Evolutionary conservation across 2,888 invertebrate species (phyloP), one percentile per base, ranked within the genome.

Genomic region (Odontomyia ornata): DNA sequence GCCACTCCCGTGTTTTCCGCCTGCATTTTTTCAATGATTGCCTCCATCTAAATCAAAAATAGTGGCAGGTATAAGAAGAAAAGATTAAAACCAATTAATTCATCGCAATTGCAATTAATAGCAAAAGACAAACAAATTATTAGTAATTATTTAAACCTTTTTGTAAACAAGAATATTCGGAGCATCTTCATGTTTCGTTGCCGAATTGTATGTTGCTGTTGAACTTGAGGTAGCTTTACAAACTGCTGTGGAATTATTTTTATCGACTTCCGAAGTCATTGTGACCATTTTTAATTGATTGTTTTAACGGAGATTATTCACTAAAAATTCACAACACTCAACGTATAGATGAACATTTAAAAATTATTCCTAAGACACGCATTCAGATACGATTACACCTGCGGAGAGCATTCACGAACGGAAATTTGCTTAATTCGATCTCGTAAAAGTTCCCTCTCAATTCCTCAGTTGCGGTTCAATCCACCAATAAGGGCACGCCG

Each of bases 1-100:
- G 98, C 96, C 1, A 99, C 97, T 0, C 99, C 99, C 0, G 91
- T 91, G 77, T 89, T 90, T 87, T 98, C 98, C 83, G 97, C 96
- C 87, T 98, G 96, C 98, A 99, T 99, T 87, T 93, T 93, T 84
- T 97, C 97, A 30, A 99, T 92, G 60, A 98, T 94, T 18, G 92
- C 89, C 85, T 98, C 98, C 97, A 98, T 98, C 98, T 98, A 87
- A 4, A 89, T 21, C 62, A 27, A 67, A 72, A 77, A 60, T n/a
- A 60, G 4, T 23, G 3, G 2, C 60, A 60, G 21, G 21, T 60
- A 23, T n/a, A 60, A 7, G 7, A 11, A 11, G 25, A 21, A 21
- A 36, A 36, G 9, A 36, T 36, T 36, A 36, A 36, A 5, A 9
- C 36, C 36, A 36, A 36, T 36, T 36, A 36, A 36, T 36, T 36